Conservation (phyloP, 2,888 invertebrate species). For the Drosophila histrio region DNA sequence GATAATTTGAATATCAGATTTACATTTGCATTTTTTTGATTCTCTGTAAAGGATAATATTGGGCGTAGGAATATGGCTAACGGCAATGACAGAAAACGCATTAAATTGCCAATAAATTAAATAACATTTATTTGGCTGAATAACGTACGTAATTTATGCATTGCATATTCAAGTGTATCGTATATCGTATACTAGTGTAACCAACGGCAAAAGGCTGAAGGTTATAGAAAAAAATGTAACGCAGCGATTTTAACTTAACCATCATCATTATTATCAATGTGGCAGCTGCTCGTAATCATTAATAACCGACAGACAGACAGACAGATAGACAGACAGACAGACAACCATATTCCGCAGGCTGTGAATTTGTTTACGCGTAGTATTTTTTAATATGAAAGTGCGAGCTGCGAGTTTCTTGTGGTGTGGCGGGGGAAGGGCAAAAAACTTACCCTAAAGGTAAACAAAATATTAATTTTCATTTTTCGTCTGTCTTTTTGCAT, state of each 20-base stretch:
- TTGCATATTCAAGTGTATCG: constrained; percentile 13
- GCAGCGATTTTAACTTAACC: constrained; percentile 5
- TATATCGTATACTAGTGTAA: constrained; percentile 5
- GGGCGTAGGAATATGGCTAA: constrained; percentile 5
- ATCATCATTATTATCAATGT: constrained; percentile 8
- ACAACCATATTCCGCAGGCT: constrained; percentile 45
- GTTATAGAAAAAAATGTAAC: no score
- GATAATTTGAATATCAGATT: constrained; percentile 22
- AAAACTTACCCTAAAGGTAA: constrained; percentile 4
- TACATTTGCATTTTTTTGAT: constrained; percentile 12
- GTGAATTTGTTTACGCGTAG: constrained; percentile 63
- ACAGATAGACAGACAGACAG: constrained; percentile 18
- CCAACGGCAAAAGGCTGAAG: constrained; percentile 1
- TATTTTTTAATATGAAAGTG: constrained; percentile 42
- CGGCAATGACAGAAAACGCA: constrained; percentile 22
- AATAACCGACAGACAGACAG: constrained; percentile 10
- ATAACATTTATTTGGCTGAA: constrained; percentile 9
- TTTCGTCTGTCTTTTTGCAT: background rate
- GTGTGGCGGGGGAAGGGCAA: background rate
- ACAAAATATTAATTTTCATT: constrained; percentile 32
- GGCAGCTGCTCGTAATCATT: constrained; percentile 51
- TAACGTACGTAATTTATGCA: constrained; percentile 23
- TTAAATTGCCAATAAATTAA: constrained; percentile 29
- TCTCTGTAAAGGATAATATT: constrained; percentile 6
- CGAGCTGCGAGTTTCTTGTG: no score